These are phyloP conservation scores for Drosophila limbata DNA, from an alignment of 2,888 invertebrate genomes.

Conservation along the genomic window DNA sequence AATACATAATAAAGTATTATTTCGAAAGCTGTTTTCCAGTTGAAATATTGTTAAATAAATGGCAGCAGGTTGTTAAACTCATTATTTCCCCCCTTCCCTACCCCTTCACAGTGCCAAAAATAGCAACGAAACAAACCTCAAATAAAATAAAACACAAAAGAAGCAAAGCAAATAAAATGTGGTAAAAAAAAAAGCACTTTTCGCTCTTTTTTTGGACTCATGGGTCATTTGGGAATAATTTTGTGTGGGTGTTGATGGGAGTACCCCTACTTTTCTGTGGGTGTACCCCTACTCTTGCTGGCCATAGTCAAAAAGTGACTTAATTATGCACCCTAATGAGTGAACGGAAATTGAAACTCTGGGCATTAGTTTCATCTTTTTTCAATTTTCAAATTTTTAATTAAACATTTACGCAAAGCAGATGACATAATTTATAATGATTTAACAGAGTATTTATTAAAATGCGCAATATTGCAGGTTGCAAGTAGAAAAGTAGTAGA, in stretches of 20 bases:
- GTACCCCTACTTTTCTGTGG: not conserved
- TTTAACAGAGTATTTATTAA: conserved; percentile 5
- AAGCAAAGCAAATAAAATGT: conserved; percentile 23
- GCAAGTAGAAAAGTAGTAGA: conserved; percentile 20
- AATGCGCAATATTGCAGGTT: conserved; percentile 13
- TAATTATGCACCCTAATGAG: conserved; percentile 60
- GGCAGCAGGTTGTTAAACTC: conserved; percentile 67
- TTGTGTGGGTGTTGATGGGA: conserved; percentile 36
- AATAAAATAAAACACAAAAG: not conserved
- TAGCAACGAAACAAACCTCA: conserved; percentile 21
- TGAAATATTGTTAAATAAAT: conserved; percentile 27
- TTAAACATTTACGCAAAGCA: conserved; percentile 35
- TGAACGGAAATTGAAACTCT: conserved; percentile 68
- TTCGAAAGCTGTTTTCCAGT: conserved; percentile 14
- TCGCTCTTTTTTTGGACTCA: conserved; percentile 15
- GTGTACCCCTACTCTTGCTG: conserved; percentile 6
- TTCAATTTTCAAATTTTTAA: conserved; percentile 27
- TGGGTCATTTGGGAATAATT: conserved; percentile 40
- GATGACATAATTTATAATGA: conserved; percentile 63
- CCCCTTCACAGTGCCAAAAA: conserved; percentile 16
- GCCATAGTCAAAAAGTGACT: conserved; percentile 29
- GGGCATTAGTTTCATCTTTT: conserved; percentile 27
- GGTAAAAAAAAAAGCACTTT: conserved; percentile 13
- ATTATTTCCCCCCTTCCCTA: conserved; percentile 40
- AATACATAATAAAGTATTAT: conserved; percentile 3